phyloP scores from a whole-genome alignment of 1,140 invertebrate genomes.

The Drosophila prosaltans region DNA sequence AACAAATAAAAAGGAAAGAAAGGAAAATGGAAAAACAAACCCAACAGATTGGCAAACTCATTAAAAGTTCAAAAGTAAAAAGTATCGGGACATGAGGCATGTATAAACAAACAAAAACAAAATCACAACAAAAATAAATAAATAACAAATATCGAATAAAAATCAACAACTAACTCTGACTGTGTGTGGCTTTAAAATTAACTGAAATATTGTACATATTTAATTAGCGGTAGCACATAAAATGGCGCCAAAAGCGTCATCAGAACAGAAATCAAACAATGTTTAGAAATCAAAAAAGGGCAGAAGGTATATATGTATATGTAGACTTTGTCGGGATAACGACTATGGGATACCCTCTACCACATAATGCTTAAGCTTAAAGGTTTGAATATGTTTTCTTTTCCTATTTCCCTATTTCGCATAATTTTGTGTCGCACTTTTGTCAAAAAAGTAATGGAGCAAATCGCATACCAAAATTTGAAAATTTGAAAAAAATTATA shows the following conservation, averaged over 20 bases:
- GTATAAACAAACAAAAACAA: constrained; percentile 10
- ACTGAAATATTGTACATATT: constrained; percentile 24
- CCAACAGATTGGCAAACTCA: constrained; percentile 37
- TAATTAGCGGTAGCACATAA: constrained; percentile 33
- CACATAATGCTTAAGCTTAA: too few species aligned
- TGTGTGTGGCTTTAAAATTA: constrained; percentile 3
- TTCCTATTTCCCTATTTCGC: too few species aligned
- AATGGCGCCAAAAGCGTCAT: not conserved
- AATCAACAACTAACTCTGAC: constrained; percentile 29
- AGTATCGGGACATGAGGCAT: not conserved
- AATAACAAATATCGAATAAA: constrained; percentile 17
- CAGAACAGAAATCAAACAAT: not conserved
- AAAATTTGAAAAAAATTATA: too few species aligned
- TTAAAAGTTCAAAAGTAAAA: constrained; percentile 42
- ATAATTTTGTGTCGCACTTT: too few species aligned
- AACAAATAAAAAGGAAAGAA: constrained; percentile 9
- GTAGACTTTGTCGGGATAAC: too few species aligned
- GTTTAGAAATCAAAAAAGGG: not conserved
- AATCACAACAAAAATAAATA: not conserved
- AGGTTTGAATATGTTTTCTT: too few species aligned
- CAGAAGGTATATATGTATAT: constrained; percentile 4
- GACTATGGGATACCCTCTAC: too few species aligned
- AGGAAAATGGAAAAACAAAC: constrained; percentile 6
- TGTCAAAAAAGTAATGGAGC: too few species aligned
- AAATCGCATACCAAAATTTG: too few species aligned